Conservation (phyloP, 2,797 vertebrate genomes). For the Taeniopygia guttata region DNA sequence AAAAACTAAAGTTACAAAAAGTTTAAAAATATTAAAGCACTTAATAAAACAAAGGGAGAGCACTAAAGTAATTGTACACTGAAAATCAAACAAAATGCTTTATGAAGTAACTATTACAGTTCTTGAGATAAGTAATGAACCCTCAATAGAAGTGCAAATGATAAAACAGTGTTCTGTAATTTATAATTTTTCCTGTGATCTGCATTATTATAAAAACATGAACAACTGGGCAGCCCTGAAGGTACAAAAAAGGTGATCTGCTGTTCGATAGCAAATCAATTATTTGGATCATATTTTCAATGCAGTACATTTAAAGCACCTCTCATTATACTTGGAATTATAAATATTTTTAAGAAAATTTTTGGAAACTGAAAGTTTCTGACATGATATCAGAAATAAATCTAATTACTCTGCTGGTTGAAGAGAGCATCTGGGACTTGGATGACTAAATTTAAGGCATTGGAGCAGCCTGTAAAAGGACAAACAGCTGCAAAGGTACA, state of each 20-base stretch:
- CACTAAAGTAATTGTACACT: background rate
- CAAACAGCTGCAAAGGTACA: background rate
- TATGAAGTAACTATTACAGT: background rate
- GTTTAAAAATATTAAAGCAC: background rate
- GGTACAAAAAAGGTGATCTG: background rate
- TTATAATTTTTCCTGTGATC: background rate
- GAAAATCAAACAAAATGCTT: background rate
- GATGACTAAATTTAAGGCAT: background rate
- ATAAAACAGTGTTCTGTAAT: background rate
- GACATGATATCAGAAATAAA: background rate
- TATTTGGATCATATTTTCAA: background rate
- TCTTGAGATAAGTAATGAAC: background rate
- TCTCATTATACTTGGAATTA: background rate
- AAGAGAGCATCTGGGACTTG: background rate
- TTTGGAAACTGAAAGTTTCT: background rate
- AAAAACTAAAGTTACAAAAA: background rate
- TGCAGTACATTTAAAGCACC: background rate
- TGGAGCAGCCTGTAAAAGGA: background rate
- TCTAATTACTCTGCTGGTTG: background rate
- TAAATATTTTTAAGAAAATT: background rate
- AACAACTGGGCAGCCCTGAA: background rate
- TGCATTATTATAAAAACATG: background rate
- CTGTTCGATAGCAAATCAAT: background rate
- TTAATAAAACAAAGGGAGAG: background rate
- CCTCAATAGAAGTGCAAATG: background rate